Conservation (phyloP, 2,113 vertebrate genomes). For the Prunella fulvescens region DNA sequence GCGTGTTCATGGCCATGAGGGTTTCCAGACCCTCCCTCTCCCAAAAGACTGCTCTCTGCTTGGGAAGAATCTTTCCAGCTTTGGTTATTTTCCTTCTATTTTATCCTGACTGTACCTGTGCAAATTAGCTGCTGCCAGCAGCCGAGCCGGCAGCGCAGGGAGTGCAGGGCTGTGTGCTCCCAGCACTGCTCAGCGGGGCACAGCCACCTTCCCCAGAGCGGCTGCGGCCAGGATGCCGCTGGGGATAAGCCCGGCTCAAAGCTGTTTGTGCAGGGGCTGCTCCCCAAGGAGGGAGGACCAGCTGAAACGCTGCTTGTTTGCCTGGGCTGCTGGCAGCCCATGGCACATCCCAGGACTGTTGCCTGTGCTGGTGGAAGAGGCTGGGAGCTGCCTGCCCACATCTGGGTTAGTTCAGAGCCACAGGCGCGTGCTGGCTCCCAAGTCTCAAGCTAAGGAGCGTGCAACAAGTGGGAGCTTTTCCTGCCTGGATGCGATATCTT, state of each 20-base stretch:
- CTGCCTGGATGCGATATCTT: neutral
- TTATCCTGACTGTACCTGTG: neutral
- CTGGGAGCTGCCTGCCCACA: neutral
- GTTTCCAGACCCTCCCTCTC: neutral
- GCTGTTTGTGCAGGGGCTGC: neutral
- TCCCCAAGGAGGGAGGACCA: neutral
- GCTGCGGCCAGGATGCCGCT: fast-evolving
- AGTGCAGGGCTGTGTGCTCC: neutral
- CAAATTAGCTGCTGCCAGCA: fast-evolving
- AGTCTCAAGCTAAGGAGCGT: neutral
- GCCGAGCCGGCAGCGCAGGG: fast-evolving
- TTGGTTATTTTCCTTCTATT: neutral
- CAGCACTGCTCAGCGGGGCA: neutral
- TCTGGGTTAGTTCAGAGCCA: neutral
- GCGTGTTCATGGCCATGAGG: fast-evolving
- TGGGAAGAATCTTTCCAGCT: neutral
- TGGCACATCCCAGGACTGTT: neutral
- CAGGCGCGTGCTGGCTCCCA: neutral
- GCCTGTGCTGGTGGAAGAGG: neutral
- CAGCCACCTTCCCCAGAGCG: neutral
- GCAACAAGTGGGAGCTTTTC: conserved; percentile 10
- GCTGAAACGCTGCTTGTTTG: neutral
- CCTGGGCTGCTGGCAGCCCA: neutral
- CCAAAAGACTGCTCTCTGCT: neutral
- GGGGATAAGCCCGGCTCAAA: neutral